These are phyloP conservation scores for Rhyzopertha dominica DNA, from an alignment of 1,140 invertebrate genomes.

Conservation along the genomic window DNA sequence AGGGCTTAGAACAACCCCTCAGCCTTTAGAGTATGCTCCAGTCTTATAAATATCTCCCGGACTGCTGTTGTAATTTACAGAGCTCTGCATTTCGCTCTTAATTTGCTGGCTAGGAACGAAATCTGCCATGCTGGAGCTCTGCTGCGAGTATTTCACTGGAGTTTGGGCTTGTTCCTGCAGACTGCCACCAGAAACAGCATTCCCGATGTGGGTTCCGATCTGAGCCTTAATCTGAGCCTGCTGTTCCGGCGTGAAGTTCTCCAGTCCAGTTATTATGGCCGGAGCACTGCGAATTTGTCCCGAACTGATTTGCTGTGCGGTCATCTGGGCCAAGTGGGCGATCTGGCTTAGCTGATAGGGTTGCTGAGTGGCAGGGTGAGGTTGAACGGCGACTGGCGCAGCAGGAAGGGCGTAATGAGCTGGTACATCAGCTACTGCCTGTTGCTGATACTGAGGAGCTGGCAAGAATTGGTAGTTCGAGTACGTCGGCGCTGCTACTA, in stretches of 20 bases:
- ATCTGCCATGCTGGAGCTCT: too few species aligned
- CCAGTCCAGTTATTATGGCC: conserved; percentile 41
- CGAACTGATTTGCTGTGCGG: conserved; percentile 35
- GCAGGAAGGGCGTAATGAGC: conserved; percentile 6
- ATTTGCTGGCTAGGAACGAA: too few species aligned
- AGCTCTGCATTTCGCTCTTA: too few species aligned
- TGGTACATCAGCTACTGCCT: conserved; percentile 10
- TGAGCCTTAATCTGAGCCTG: conserved; percentile 43
- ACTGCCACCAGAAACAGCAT: too few species aligned
- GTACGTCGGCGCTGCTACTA: conserved; percentile 3
- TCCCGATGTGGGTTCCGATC: conserved; percentile 35
- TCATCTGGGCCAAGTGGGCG: conserved; percentile 30
- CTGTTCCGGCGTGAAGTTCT: conserved; percentile 41
- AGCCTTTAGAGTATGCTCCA: too few species aligned
- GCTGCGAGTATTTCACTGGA: too few species aligned
- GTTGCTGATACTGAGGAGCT: conserved; percentile 14
- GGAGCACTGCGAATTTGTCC: conserved; percentile 39
- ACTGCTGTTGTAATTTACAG: too few species aligned
- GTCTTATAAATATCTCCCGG: too few species aligned
- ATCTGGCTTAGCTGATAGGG: conserved; percentile 21
- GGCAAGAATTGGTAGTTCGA: conserved; percentile 11
- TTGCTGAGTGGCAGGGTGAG: conserved; percentile 8
- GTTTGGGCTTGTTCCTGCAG: too few species aligned
- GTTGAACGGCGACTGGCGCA: conserved; percentile 4
- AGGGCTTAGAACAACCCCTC: too few species aligned